Base-by-base conservation (phyloP, 2,113 vertebrate genomes). In the Cinclus cinclus region DNA sequence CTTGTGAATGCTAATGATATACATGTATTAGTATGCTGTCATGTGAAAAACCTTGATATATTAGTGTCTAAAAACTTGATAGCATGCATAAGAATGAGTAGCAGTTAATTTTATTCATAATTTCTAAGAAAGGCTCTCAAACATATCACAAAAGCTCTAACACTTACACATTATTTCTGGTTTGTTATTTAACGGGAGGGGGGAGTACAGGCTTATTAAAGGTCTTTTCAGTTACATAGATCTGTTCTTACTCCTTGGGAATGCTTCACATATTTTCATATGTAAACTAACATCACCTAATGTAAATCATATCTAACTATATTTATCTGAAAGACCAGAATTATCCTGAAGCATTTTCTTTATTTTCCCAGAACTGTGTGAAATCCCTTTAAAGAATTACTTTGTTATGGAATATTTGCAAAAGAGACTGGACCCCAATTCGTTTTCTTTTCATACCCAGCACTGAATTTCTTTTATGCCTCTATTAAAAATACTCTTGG, bases 401-500 rank as follows among this genome's bases (percentile, higher is more conserved):
- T 22, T 92, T 96, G 86, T 96, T 95, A 85, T 37, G 55, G 75
- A 92, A 37, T 89, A 88, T 92, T 94, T 97, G 80, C 67, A 41
- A 83, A 94, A 95, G 90, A 93, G 86, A 91, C 76, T 76, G 87
- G 95, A 96, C 93, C 77, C 69, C 44, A 64, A 18, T 92, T 93
- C 63, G 21, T 86, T 90, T 90, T 83, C 87, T 92, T 92, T 95
- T 92, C 67, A 91, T 83, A 87, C 11, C 24, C 28, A 63, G 30
- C 44, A 62, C 1, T 82, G 69, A 95, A 78, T 55, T 68, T 89
- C 95, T 82, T 75, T 90, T 82, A 89, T 79, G 70, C 67, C 83
- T 74, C 76, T 90, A 87, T 82, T 74, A 94, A 96, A 93, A 94
- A 96, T 84, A 79, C 91, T 87, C 89, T 95, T 91, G 92, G 94